Evolutionary conservation across 1,140 invertebrate species (phyloP).

Genomic region (Berghia stephanieae): DNA sequence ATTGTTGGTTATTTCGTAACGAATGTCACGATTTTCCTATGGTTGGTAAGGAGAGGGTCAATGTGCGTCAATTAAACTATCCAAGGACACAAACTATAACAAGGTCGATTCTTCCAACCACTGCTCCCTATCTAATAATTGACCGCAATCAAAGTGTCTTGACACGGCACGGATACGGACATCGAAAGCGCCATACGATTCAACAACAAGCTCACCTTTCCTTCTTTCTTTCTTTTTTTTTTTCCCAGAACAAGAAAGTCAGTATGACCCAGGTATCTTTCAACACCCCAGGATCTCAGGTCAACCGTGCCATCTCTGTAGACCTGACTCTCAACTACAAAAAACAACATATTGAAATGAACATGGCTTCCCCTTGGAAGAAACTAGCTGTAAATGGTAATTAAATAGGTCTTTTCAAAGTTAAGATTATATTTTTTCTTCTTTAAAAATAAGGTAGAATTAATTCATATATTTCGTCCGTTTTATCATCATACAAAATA

Average conservation of each 20-base stretch:
- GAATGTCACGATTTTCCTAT: no score
- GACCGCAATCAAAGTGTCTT: no score
- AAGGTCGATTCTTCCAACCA: no score
- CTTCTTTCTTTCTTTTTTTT: not conserved
- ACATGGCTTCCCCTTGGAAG: slow-evolving; percentile 64
- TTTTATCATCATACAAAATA: not conserved
- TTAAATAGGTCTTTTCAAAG: not conserved
- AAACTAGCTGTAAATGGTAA: slow-evolving; percentile 60
- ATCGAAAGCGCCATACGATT: no score
- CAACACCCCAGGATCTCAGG: slow-evolving; percentile 68
- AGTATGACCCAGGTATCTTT: slow-evolving; percentile 52
- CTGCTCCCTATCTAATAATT: no score
- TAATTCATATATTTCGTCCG: not conserved
- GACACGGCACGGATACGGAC: no score
- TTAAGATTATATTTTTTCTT: not conserved
- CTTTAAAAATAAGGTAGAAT: not conserved
- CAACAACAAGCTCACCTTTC: not conserved
- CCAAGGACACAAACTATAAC: no score
- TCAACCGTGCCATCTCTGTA: slow-evolving; percentile 64
- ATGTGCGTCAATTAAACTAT: no score
- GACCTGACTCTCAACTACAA: slow-evolving; percentile 59
- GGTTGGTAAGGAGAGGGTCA: no score
- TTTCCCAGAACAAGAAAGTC: slow-evolving; percentile 41
- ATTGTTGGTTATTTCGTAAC: no score
- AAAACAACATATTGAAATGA: slow-evolving; percentile 53